Conservation (phyloP, 2,888 invertebrate genomes). For the Lycophotia porphyrea region DNA sequence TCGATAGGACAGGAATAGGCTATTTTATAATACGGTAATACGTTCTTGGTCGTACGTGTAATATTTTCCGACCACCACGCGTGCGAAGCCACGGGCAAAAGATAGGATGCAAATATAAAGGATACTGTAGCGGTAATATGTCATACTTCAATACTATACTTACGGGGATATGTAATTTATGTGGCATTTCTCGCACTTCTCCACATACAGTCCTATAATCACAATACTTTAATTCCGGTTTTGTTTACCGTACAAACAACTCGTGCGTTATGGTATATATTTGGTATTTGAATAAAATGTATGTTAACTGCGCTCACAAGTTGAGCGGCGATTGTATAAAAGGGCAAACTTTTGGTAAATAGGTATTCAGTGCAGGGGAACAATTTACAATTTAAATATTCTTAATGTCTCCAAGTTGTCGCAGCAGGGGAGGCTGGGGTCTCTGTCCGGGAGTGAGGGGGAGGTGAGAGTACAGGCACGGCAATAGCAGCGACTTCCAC, state of each 20-base stretch:
- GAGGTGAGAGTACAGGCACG: slow-evolving; percentile 64
- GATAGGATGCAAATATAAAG: slow-evolving; percentile 27
- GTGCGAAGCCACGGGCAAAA: neutral
- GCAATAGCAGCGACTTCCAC: slow-evolving; percentile 83
- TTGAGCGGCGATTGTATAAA: slow-evolving; percentile 75
- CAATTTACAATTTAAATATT: slow-evolving; percentile 90
- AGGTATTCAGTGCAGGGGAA: slow-evolving; percentile 89
- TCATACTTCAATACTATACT: slow-evolving; percentile 29
- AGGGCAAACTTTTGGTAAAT: slow-evolving; percentile 84
- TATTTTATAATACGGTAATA: neutral
- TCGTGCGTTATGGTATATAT: slow-evolving; percentile 58
- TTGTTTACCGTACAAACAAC: slow-evolving; percentile 54
- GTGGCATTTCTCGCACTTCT: slow-evolving; percentile 14
- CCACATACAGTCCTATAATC: slow-evolving; percentile 47
- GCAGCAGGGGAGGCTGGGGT: slow-evolving; percentile 68
- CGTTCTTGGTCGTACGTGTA: neutral
- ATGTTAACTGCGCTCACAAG: slow-evolving; percentile 64
- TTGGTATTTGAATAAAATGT: slow-evolving; percentile 65
- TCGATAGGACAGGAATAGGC: neutral
- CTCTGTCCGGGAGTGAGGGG: slow-evolving; percentile 64
- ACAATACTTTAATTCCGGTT: slow-evolving; percentile 52
- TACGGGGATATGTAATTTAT: neutral
- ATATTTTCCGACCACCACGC: neutral
- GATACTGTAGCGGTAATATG: slow-evolving; percentile 39
- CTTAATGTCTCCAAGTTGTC: slow-evolving; percentile 90